Percentiles rank a stretch among this genome's conserved stretches.
Conservation (phyloP, 1,140 invertebrate genomes). For the Drosophila santomea region DNA sequence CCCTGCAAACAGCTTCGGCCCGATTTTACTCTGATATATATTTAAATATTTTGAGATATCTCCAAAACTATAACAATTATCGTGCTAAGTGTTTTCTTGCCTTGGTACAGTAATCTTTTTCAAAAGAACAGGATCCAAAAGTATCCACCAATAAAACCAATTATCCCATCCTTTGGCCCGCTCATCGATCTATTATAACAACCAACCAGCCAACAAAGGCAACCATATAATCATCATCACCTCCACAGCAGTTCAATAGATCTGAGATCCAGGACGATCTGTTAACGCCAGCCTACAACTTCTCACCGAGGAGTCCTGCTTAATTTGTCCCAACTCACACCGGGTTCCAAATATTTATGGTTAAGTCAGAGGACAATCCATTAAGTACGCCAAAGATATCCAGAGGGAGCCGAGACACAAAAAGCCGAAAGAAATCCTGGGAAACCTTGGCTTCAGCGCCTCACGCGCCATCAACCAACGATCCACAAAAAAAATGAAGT, state of each 20-base stretch:
- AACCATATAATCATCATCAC: constrained; percentile 45
- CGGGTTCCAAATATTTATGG: constrained; percentile 73
- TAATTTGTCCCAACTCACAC: constrained; percentile 70
- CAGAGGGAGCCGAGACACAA: constrained; percentile 33
- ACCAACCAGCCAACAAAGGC: constrained; percentile 14
- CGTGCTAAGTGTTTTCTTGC: not conserved
- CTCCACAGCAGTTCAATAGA: constrained; percentile 27
- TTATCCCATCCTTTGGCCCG: constrained; percentile 5
- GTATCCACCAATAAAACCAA: not conserved
- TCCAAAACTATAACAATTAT: no score
- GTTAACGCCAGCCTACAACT: constrained; percentile 77
- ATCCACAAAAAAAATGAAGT: constrained; percentile 4
- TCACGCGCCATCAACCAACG: constrained; percentile 74
- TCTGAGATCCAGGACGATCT: constrained; percentile 45
- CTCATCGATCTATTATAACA: constrained; percentile 3
- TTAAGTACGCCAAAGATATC: constrained; percentile 52
- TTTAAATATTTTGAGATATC: no score
- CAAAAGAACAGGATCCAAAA: not conserved
- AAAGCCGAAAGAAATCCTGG: constrained; percentile 36
- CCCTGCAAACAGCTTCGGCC: no score
- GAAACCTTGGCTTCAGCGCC: constrained; percentile 47
- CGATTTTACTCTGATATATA: no score
- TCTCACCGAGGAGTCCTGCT: constrained; percentile 57
- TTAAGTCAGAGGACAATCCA: constrained; percentile 67
- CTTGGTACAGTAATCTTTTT: not conserved